These are phyloP conservation scores for Pseudomyrmex dendroicus DNA, from an alignment of 1,140 invertebrate species.

Conservation along the genomic window DNA sequence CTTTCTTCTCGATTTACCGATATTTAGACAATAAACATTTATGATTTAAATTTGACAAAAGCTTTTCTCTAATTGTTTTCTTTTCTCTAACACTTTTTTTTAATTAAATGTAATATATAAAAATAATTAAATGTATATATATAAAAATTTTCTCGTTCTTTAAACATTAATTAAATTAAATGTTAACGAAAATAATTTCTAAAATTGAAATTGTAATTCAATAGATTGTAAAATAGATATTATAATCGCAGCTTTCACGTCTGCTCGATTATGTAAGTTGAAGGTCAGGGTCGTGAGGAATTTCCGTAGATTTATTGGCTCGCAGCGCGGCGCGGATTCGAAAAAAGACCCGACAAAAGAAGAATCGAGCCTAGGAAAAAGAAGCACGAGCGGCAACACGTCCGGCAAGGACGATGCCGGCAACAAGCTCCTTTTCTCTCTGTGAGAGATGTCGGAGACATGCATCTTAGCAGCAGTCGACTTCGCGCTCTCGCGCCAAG, in stretches of 20 bases:
- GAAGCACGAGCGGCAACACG: slow-evolving; percentile 15
- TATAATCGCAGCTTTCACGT: not conserved
- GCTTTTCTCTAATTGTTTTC: no score
- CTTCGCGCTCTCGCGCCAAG: not conserved
- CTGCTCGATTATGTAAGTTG: slow-evolving; percentile 32
- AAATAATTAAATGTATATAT: not conserved
- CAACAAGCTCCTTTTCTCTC: not conserved
- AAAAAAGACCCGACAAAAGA: slow-evolving; percentile 23
- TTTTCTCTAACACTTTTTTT: no score
- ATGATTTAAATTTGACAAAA: not conserved
- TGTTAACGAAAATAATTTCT: not conserved
- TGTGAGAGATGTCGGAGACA: not conserved
- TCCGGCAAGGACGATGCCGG: slow-evolving; percentile 47
- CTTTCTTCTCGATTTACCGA: not conserved
- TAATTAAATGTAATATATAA: not conserved
- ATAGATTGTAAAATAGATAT: not conserved
- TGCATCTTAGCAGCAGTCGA: slow-evolving; percentile 1
- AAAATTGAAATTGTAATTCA: not conserved
- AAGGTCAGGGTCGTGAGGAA: slow-evolving; percentile 28
- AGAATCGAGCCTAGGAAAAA: slow-evolving; percentile 20
- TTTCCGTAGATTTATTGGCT: slow-evolving; percentile 16
- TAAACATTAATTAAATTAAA: not conserved
- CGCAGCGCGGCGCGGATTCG: not conserved
- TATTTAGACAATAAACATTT: not conserved
- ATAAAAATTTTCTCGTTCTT: not conserved